Percentiles rank a stretch among this genome's conserved stretches.
These are phyloP conservation scores for Acleris holmiana DNA, from an alignment of 2,888 invertebrate species.

Conservation along the genomic window DNA sequence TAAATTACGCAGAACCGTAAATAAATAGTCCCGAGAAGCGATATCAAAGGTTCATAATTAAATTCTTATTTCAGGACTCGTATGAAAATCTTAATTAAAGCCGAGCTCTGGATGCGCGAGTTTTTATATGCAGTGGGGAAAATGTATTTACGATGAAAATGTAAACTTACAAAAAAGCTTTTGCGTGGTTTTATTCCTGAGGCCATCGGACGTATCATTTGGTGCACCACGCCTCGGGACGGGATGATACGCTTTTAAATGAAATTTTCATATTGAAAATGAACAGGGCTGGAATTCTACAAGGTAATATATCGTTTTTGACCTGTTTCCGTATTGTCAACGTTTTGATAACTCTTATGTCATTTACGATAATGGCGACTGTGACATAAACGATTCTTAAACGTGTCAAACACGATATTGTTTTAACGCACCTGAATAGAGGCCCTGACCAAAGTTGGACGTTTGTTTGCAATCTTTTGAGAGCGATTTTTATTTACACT, in stretches of 20 bases:
- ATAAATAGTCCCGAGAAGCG: no score
- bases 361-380: no score
- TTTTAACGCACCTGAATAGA: no score
- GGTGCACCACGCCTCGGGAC: constrained; percentile 42
- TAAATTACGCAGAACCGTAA: no score
- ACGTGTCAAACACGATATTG: no score
- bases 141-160: constrained; percentile 19
- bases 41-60: constrained; percentile 35
- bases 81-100: constrained; percentile 48
- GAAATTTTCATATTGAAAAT: constrained; percentile 35
- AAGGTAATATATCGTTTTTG: no score
- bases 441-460: constrained; percentile 14
- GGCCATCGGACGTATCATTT: constrained; percentile 41
- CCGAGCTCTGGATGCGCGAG: constrained; percentile 23
- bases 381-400: no score
- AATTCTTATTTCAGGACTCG: constrained; percentile 49
- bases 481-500: constrained; percentile 7
- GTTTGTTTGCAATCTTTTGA: constrained; percentile 10
- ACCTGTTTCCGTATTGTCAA: no score
- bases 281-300: no score
- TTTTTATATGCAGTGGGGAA: constrained; percentile 14
- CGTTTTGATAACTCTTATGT: no score
- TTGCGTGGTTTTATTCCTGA: constrained; percentile 15
- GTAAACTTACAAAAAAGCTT: constrained; percentile 19
- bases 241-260: constrained; percentile 41